Percentiles rank a stretch among this genome's conserved stretches.
Conservation (phyloP, 1,140 invertebrate species). For the Homarus americanus region DNA sequence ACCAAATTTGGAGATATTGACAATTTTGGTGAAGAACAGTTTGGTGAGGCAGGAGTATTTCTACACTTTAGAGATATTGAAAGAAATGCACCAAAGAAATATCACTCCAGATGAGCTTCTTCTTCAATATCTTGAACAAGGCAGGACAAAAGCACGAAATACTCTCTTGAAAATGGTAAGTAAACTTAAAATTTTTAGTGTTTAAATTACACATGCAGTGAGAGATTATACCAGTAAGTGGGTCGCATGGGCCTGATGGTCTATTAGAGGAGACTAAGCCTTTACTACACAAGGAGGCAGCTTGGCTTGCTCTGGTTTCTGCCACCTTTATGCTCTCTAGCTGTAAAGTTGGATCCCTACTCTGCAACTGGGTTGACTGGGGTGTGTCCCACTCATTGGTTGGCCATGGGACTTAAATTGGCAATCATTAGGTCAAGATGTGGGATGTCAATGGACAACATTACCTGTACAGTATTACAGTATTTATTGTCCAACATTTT, state of each 20-base stretch:
- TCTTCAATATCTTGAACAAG: background rate
- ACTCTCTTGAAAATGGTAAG: conserved; percentile 11
- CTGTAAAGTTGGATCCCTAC: background rate
- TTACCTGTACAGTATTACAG: no score
- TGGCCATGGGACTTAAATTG: no score
- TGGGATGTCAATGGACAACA: no score
- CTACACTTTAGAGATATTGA: conserved; percentile 24
- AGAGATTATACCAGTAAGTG: no score
- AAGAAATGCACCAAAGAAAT: conserved; percentile 17
- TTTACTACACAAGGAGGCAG: no score
- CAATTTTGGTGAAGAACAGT: conserved; percentile 38
- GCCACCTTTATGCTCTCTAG: background rate
- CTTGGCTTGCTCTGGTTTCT: background rate
- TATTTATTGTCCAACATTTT: no score
- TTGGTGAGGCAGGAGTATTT: conserved; percentile 14
- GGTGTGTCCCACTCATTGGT: no score
- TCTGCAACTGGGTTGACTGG: no score
- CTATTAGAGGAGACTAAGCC: no score
- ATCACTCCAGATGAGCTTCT: conserved; percentile 6
- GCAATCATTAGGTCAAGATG: no score
- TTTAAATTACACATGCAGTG: no score
- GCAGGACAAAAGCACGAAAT: conserved; percentile 18
- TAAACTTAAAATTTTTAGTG: background rate
- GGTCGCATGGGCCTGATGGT: background rate
- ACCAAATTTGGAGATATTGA: conserved; percentile 45